phyloP scores from a whole-genome alignment of 2,797 vertebrate species.

The Peromyscus aztecus region DNA sequence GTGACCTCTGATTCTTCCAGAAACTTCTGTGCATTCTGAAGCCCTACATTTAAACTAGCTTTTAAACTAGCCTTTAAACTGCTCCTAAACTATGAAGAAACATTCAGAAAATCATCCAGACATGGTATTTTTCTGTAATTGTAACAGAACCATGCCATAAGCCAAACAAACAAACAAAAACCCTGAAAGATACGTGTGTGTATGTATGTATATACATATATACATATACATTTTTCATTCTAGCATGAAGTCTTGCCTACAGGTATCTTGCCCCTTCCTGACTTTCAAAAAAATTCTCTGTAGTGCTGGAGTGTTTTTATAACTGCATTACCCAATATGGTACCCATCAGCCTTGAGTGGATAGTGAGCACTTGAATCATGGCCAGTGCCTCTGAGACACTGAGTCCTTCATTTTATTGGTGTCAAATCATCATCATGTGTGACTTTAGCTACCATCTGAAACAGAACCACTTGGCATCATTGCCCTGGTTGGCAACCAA shows the following conservation, averaged over 20 bases:
- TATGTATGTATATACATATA: background rate
- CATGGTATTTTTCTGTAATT: background rate
- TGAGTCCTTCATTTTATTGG: constrained; percentile 7
- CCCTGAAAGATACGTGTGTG: background rate
- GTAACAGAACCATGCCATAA: constrained; percentile 23
- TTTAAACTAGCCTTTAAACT: constrained; percentile 7
- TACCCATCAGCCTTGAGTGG: background rate
- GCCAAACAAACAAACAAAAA: background rate
- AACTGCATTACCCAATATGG: background rate
- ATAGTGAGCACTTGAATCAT: background rate
- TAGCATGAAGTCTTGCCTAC: background rate
- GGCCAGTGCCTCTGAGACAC: background rate
- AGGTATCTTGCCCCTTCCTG: background rate
- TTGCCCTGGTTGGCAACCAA: background rate
- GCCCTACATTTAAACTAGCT: constrained; percentile 33
- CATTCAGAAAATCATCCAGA: constrained; percentile 43
- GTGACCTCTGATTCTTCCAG: constrained; percentile 34
- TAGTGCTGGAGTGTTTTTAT: background rate
- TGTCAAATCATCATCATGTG: background rate
- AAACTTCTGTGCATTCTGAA: constrained; percentile 40
- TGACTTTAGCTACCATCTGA: background rate
- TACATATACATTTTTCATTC: background rate
- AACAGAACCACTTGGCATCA: background rate
- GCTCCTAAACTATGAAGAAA: constrained; percentile 4
- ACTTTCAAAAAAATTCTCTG: constrained; percentile 42